Conservation (phyloP, 1,140 invertebrate genomes). For the Drosophila nasuta region DNA sequence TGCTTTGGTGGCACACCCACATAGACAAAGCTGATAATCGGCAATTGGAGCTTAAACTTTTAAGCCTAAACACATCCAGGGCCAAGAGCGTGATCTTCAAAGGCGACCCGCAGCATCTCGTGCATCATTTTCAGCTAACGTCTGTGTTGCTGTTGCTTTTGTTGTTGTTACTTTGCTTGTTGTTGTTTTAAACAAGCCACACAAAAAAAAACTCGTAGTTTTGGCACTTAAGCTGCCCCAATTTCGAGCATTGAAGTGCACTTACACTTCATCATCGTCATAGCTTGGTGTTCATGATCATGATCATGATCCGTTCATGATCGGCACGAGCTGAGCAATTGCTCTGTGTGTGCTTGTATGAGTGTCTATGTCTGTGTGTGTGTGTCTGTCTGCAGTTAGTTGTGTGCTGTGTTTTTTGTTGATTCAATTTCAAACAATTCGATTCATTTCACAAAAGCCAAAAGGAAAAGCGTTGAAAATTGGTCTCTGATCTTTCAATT, state of each 20-base stretch:
- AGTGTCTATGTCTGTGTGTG: neutral
- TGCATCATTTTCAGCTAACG: conserved; percentile 65
- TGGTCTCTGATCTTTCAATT: conserved; percentile 62
- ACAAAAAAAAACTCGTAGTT: conserved; percentile 28
- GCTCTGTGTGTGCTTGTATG: conserved; percentile 1
- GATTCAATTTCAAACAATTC: conserved; percentile 60
- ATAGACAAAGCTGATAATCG: conserved; percentile 29
- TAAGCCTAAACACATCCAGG: conserved; percentile 60
- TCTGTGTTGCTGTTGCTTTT: conserved; percentile 31
- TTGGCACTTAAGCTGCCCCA: conserved; percentile 75
- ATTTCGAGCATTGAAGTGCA: conserved; percentile 70
- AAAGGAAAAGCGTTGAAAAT: conserved; percentile 82
- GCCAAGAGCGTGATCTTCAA: conserved; percentile 57
- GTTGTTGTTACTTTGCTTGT: too few relatives aligned
- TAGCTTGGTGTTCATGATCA: conserved; percentile 46
- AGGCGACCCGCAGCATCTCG: conserved; percentile 40
- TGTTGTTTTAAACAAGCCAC: conserved; percentile 23
- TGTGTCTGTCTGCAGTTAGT: neutral
- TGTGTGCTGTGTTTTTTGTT: conserved; percentile 17
- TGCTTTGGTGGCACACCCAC: conserved; percentile 31
- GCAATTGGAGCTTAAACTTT: conserved; percentile 40
- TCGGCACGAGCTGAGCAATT: conserved; percentile 52
- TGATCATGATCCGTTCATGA: conserved; percentile 60
- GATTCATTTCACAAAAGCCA: conserved; percentile 66
- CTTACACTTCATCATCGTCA: conserved; percentile 51